These are phyloP conservation scores for Hetaerina americana DNA, from an alignment of 1,140 invertebrate species.

Conservation along the genomic window DNA sequence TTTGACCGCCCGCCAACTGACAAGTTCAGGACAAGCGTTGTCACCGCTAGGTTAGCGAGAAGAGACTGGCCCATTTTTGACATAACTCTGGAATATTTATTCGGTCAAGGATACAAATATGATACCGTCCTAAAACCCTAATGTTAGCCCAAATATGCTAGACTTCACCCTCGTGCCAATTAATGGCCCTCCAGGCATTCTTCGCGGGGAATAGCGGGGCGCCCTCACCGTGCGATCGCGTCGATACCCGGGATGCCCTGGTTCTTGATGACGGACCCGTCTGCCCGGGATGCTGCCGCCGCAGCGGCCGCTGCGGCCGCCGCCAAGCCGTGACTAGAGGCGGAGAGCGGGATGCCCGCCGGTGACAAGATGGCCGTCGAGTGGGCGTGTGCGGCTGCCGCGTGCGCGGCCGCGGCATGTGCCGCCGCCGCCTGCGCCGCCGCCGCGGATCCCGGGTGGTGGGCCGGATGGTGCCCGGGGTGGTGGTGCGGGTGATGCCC, in stretches of 20 bases:
- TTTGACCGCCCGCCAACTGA: too few relatives aligned
- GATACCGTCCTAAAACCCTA: too few relatives aligned
- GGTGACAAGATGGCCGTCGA: slow-evolving; percentile 71
- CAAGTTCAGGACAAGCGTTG: too few relatives aligned
- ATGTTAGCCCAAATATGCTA: too few relatives aligned
- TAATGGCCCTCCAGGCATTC: too few relatives aligned
- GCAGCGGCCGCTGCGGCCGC: background rate
- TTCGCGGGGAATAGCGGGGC: too few relatives aligned
- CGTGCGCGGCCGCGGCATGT: slow-evolving; percentile 43
- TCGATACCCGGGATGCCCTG: slow-evolving; percentile 71
- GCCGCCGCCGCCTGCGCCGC: slow-evolving; percentile 41
- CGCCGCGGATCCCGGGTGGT: slow-evolving; percentile 17
- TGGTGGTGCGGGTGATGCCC: slow-evolving; percentile 41
- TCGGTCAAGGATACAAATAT: too few relatives aligned
- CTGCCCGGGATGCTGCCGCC: slow-evolving; percentile 33
- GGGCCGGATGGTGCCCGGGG: slow-evolving; percentile 23
- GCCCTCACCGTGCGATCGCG: slow-evolving; percentile 60
- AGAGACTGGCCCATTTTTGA: too few relatives aligned
- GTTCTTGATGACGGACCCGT: slow-evolving; percentile 52
- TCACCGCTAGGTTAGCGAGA: too few relatives aligned
- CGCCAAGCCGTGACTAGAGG: slow-evolving; percentile 40
- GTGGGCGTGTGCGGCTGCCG: slow-evolving; percentile 40
- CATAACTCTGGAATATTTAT: too few relatives aligned
- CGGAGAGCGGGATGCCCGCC: slow-evolving; percentile 62
- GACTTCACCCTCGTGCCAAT: too few relatives aligned